phyloP scores from a whole-genome alignment of 1,140 invertebrate species.

The Papilio glaucus region DNA sequence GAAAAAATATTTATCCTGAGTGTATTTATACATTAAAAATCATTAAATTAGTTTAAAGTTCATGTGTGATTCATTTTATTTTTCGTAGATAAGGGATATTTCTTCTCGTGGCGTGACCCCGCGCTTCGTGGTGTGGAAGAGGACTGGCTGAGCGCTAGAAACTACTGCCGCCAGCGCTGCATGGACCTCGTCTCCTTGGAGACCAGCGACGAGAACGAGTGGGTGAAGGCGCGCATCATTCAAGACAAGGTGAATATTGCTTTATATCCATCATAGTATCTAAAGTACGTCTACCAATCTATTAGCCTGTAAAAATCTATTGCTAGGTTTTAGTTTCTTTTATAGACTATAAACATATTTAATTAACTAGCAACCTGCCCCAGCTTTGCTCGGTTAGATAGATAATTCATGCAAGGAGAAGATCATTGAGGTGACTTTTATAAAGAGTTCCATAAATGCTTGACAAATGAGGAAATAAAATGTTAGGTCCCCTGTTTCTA shows the following conservation, averaged over 20 bases:
- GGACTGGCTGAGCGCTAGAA: conserved; percentile 92
- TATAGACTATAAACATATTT: too few species aligned
- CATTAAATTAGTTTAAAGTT: too few species aligned
- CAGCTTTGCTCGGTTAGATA: too few species aligned
- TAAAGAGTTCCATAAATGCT: too few species aligned
- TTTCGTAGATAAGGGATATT: conserved; percentile 88
- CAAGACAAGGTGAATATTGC: conserved; percentile 88
- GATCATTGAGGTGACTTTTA: too few species aligned
- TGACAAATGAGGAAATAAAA: too few species aligned
- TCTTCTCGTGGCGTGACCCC: conserved; percentile 92
- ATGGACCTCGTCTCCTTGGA: conserved; percentile 94
- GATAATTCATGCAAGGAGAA: too few species aligned
- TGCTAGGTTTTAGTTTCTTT: too few species aligned
- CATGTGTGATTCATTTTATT: neutral
- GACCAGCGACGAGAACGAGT: conserved; percentile 91
- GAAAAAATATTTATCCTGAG: too few species aligned
- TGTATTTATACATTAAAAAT: too few species aligned
- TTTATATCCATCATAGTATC: neutral
- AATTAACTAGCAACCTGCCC: too few species aligned
- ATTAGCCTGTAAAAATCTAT: neutral
- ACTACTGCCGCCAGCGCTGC: conserved; percentile 92
- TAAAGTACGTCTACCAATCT: neutral
- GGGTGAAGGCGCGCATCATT: conserved; percentile 90
- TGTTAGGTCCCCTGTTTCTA: too few species aligned
- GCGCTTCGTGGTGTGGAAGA: conserved; percentile 88